Evolutionary conservation across 2,113 vertebrate genomes (phyloP).

Genomic region (Indicator maculatus): DNA sequence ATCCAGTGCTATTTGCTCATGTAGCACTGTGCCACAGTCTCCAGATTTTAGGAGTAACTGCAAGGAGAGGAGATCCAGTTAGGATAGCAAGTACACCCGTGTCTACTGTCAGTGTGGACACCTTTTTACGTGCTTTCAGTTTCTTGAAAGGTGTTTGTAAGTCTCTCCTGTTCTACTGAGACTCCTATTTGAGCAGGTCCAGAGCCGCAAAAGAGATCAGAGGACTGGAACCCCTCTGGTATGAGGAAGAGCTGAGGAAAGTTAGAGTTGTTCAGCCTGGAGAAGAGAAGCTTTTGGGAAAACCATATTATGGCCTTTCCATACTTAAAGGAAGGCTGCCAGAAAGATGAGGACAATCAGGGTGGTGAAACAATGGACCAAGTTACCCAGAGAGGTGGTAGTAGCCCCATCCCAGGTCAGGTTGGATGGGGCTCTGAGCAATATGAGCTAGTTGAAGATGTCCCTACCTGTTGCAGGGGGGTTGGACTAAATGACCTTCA

Average conservation of each 20-base stretch:
- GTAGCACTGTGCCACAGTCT: background rate
- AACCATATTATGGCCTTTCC: background rate
- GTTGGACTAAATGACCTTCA: background rate
- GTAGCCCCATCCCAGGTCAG: too few species aligned
- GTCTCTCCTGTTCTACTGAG: background rate
- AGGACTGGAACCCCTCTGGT: background rate
- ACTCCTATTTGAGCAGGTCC: background rate
- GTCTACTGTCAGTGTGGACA: rapidly evolving
- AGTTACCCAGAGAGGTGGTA: background rate
- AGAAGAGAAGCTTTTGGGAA: background rate
- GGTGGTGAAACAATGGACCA: background rate
- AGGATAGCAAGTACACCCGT: background rate
- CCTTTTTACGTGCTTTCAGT: background rate
- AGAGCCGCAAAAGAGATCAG: background rate
- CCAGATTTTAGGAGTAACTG: background rate
- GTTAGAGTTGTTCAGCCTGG: background rate
- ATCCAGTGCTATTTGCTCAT: background rate
- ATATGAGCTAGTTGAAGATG: background rate
- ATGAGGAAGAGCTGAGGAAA: too few species aligned
- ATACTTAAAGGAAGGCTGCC: background rate
- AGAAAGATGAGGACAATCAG: background rate
- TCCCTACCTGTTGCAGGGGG: background rate
- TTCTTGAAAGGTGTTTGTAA: background rate
- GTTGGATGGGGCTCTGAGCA: too few species aligned
- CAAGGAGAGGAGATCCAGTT: background rate